A percentile compares a stretch with the other conserved stretches of the same genome.
phyloP scores from a whole-genome alignment of 2,113 vertebrate species.

The Callochromis pleurospilus region DNA sequence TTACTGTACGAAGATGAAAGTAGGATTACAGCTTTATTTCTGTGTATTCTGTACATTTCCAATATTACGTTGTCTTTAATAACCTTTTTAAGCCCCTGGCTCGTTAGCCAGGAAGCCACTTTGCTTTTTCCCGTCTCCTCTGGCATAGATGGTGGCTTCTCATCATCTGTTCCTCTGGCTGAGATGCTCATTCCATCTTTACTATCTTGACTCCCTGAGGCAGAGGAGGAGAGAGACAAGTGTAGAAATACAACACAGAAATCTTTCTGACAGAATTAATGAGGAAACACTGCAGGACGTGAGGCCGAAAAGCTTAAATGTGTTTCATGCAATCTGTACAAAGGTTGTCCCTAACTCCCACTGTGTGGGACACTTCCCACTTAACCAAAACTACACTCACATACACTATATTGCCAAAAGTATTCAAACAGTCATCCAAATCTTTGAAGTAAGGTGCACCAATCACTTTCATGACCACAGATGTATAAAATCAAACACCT shows the following conservation, averaged over 20 bases:
- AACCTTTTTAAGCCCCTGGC: constrained; percentile 67
- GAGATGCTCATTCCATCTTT: constrained; percentile 69
- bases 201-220: constrained; percentile 79
- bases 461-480: background rate
- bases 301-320: background rate
- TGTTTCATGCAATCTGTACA: background rate
- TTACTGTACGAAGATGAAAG: background rate
- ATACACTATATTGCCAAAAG: background rate
- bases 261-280: background rate
- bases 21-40: background rate
- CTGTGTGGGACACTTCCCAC: background rate
- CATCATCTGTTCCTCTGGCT: constrained; percentile 60
- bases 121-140: constrained; percentile 93
- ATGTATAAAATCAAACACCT: background rate
- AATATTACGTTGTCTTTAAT: constrained; percentile 24
- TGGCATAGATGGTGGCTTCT: constrained; percentile 78
- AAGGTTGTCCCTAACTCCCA: background rate
- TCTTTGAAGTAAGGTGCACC: background rate
- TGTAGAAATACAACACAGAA: background rate
- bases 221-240: background rate
- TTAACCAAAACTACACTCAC: background rate
- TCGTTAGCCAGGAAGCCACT: constrained; percentile 92
- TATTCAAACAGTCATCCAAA: background rate
- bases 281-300: background rate
- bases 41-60: background rate